phyloP scores from a whole-genome alignment of 2,888 invertebrate species.

The Lumbricus terrestris region DNA sequence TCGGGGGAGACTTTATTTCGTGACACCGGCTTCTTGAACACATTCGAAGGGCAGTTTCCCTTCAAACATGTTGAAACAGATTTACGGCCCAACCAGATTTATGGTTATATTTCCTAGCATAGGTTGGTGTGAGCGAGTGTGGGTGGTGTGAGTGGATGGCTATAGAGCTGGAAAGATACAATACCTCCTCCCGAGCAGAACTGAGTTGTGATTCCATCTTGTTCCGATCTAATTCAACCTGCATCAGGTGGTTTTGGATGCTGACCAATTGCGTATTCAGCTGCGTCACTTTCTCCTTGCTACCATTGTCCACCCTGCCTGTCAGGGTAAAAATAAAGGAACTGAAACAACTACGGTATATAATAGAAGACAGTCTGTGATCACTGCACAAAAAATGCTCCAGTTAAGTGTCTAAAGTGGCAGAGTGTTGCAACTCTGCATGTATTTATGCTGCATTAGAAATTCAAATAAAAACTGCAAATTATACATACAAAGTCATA shows the following conservation, averaged over 20 bases:
- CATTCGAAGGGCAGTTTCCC: no score
- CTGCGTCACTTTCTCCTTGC: conserved; percentile 19
- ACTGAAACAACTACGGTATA: no score
- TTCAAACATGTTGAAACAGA: no score
- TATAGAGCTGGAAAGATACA: conserved; percentile 14
- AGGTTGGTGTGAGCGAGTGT: neutral
- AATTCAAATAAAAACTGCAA: no score
- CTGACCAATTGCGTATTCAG: conserved; percentile 25
- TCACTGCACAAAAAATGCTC: neutral
- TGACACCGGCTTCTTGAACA: no score
- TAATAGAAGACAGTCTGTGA: neutral
- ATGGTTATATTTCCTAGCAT: no score
- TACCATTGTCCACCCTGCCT: conserved; percentile 28
- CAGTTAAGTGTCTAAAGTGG: neutral
- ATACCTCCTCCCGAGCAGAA: conserved; percentile 38
- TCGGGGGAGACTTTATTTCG: no score
- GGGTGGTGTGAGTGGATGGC: neutral
- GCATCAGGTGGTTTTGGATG: conserved; percentile 43
- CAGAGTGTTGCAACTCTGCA: neutral
- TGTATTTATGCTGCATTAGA: no score
- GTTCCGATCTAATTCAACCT: conserved; percentile 38
- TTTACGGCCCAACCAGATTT: no score
- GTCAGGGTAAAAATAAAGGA: neutral
- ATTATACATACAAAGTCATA: no score
- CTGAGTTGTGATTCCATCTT: conserved; percentile 39